These are phyloP conservation scores for Salmo trutta DNA, from an alignment of 2,797 vertebrate genomes.

Conservation along the genomic window DNA sequence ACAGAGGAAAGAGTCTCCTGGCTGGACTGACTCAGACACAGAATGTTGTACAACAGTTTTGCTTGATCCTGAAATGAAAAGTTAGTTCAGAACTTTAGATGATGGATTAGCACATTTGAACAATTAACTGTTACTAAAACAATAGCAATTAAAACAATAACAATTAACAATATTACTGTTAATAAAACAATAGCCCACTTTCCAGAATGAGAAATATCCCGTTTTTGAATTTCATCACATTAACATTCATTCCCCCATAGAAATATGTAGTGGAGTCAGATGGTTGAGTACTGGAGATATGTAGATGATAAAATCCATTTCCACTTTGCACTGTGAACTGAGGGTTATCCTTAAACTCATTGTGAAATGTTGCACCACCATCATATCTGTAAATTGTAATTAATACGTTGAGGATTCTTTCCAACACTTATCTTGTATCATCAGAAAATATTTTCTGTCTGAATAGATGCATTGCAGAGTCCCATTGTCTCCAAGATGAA, in stretches of 20 bases:
- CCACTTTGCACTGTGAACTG: not conserved
- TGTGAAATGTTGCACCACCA: not conserved
- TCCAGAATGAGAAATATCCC: not conserved
- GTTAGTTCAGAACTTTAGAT: not conserved
- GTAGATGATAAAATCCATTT: not conserved
- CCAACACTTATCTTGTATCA: not conserved
- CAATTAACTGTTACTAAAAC: not conserved
- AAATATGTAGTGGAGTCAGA: conserved; percentile 4
- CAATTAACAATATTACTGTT: not conserved
- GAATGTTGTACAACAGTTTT: not conserved
- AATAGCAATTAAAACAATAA: not conserved
- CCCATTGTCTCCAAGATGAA: not conserved
- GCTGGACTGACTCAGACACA: conserved; percentile 1
- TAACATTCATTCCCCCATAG: not conserved
- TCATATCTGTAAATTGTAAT: not conserved
- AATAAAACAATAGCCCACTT: not conserved
- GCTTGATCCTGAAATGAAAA: not conserved
- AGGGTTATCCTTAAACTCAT: conserved; percentile 1
- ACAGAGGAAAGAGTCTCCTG: not conserved
- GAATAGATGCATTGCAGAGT: not conserved
- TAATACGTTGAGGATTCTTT: not conserved
- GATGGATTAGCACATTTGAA: not conserved
- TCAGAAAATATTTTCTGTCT: not conserved
- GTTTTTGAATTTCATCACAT: not conserved
- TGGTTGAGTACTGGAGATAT: not conserved